These are phyloP conservation scores for Myotis yumanensis DNA, from an alignment of 2,113 vertebrate species.

Conservation along the genomic window DNA sequence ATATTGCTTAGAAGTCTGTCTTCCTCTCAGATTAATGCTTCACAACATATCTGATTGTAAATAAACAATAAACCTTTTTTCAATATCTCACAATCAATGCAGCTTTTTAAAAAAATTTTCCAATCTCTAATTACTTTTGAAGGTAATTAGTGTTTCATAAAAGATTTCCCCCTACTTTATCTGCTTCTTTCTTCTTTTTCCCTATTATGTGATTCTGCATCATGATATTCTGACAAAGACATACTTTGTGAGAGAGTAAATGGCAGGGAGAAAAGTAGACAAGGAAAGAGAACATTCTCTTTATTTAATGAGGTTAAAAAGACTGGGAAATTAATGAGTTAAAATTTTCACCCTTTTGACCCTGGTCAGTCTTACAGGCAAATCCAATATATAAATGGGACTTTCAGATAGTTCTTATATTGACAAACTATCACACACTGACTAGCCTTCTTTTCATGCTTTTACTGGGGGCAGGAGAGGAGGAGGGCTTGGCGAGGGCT, in stretches of 20 bases:
- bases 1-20: not conserved
- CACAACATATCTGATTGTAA: not conserved
- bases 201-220: not conserved
- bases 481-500: not conserved
- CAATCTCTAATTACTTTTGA: not conserved
- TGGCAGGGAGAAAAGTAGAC: not conserved
- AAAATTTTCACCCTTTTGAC: conserved; percentile 30
- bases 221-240: conserved; percentile 8
- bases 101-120: not conserved
- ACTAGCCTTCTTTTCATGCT: conserved; percentile 13
- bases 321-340: not conserved
- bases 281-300: not conserved
- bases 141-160: not conserved
- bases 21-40: not conserved
- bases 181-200: not conserved
- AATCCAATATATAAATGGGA: conserved; percentile 26
- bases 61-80: not conserved
- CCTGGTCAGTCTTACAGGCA: not conserved
- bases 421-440: not conserved
- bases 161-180: not conserved
- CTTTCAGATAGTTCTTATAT: conserved; percentile 5
- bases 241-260: not conserved
- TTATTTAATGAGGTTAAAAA: conserved; percentile 26
- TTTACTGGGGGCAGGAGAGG: not conserved
- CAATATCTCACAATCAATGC: not conserved